phyloP scores from a whole-genome alignment of 2,113 vertebrate species.

The Ranitomeya imitator region DNA sequence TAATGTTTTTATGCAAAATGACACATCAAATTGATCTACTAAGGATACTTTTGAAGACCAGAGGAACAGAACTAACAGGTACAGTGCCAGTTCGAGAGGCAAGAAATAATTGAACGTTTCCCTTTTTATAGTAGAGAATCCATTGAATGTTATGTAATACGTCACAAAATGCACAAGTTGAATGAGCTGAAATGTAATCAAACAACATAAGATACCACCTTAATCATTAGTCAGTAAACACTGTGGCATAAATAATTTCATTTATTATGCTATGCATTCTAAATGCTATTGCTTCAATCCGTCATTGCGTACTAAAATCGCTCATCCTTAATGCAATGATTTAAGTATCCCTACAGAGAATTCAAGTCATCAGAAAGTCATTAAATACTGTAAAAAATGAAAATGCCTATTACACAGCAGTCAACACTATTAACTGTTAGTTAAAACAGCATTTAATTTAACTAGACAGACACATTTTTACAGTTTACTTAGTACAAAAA shows the following conservation, averaged over 20 bases:
- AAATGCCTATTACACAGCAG: slow-evolving; percentile 85
- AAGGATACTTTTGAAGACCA: too few relatives aligned
- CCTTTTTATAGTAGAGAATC: not conserved
- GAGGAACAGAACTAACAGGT: too few relatives aligned
- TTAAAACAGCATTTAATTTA: slow-evolving; percentile 88
- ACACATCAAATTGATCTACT: too few relatives aligned
- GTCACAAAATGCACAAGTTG: not conserved
- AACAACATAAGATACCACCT: slow-evolving; percentile 67
- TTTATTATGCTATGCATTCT: slow-evolving; percentile 75
- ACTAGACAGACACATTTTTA: slow-evolving; percentile 73
- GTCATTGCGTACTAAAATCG: slow-evolving; percentile 82
- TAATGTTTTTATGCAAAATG: too few relatives aligned
- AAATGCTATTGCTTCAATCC: slow-evolving; percentile 81
- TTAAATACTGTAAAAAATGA: slow-evolving; percentile 88
- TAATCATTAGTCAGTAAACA: slow-evolving; percentile 71
- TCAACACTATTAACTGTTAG: slow-evolving; percentile 87
- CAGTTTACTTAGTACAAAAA: slow-evolving; percentile 74
- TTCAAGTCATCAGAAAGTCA: slow-evolving; percentile 85
- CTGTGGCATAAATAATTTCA: slow-evolving; percentile 77
- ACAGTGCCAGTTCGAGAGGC: too few relatives aligned
- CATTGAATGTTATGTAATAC: not conserved
- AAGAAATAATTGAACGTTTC: too few relatives aligned
- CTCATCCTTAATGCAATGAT: slow-evolving; percentile 87
- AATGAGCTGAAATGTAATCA: slow-evolving; percentile 55
- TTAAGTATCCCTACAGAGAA: slow-evolving; percentile 83